Base-by-base conservation (phyloP, 2,888 invertebrate genomes). In the Drosophila melanosoma region DNA sequence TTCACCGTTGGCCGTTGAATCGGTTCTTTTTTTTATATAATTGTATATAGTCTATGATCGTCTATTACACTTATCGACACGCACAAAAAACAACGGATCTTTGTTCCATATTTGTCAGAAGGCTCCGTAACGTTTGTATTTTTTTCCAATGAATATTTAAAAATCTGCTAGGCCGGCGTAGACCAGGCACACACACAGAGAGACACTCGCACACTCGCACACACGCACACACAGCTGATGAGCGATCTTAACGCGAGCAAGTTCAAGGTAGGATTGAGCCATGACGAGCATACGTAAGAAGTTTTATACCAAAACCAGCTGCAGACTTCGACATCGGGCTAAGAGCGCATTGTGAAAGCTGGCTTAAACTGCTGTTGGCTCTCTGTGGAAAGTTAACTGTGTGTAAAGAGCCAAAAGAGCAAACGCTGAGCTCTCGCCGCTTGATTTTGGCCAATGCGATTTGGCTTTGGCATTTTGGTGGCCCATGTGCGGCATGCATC, bases 211-310 rank as follows among this genome's bases (percentile, higher is more conserved):
- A 12, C 45, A 45, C 20, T 29, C 29, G 12, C 12, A 15, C 20
- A 4, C 51, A 33, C 7, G 1, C 15, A 26, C 45, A 54, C 7
- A n/a, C 20, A 38, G n/a, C 10, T 61, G 23, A 12, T 35, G 68
- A 36, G 54, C 89, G 87, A 89, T 91, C 85, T 83, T 75, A 69
- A 74, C 91, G 82, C 91, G 87, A 91, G 85, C 93, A 93, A 93
- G 93, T 93, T 93, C 93, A 93, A 93, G 93, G 93, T 93, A 92
- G 91, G 90, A 90, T 93, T 93, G 87, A 93, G 87, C 91, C 92
- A 91, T 92, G 92, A 91, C 92, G 90, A 82, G 92, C 91, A 92
- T 92, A 91, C 90, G 87, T 90, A 92, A 92, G 92, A 92, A 92
- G 92, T 91, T 92, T 90, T 93, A 93, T 93, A 93, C 91, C 86